These are phyloP conservation scores for Heliconius himera DNA, from an alignment of 1,140 invertebrate species.

Conservation along the genomic window DNA sequence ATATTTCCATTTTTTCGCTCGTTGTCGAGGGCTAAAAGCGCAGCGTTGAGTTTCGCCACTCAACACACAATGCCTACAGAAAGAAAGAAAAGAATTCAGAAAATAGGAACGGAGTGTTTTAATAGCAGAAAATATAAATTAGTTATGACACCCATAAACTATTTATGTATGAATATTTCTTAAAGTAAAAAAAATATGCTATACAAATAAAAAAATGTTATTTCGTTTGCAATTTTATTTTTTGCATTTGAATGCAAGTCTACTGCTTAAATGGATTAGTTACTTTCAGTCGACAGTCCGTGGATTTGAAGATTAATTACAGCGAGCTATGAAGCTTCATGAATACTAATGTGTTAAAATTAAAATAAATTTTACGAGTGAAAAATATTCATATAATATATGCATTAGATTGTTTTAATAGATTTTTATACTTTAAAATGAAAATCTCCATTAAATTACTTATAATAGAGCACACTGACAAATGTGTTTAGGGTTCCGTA, in stretches of 20 bases:
- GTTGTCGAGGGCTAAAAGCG: no score
- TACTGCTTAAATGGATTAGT: slow-evolving; percentile 12
- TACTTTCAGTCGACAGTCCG: slow-evolving; percentile 10
- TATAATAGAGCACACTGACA: no score
- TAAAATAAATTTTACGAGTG: background rate
- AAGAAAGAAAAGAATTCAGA: no score
- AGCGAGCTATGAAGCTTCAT: background rate
- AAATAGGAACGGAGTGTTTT: no score
- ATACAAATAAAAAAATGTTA: background rate
- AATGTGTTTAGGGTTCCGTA: no score
- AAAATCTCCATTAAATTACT: no score
- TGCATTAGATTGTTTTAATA: background rate
- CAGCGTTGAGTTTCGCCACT: no score
- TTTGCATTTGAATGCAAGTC: slow-evolving; percentile 12
- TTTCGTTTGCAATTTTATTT: background rate
- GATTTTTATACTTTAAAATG: background rate
- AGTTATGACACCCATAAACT: no score
- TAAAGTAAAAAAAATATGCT: background rate
- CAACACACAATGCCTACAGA: no score
- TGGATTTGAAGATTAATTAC: slow-evolving; percentile 18
- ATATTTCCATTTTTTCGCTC: no score
- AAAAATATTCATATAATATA: background rate
- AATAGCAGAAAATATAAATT: no score
- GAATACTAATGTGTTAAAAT: slow-evolving; percentile 14
- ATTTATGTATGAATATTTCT: background rate